phyloP scores from a whole-genome alignment of 2,888 invertebrate genomes.

The Brachypterus glaber region DNA sequence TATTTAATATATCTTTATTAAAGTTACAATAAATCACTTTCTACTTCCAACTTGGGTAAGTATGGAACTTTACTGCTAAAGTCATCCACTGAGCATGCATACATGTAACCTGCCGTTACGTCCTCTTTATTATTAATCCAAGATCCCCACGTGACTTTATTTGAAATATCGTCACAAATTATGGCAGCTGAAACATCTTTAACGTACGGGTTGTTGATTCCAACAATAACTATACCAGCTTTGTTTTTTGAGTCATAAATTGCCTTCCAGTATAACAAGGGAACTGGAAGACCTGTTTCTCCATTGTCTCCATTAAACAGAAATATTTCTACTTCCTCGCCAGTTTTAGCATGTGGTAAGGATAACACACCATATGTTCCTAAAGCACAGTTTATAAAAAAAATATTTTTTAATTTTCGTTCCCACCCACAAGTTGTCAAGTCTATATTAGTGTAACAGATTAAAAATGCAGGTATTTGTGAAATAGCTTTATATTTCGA shows the following conservation, averaged over 20 bases:
- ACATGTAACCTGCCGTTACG: slow-evolving; percentile 48
- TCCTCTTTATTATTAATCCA: slow-evolving; percentile 43
- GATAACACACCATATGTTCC: slow-evolving; percentile 50
- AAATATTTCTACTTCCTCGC: slow-evolving; percentile 25
- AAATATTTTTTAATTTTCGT: too few species aligned
- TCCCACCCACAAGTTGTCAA: too few species aligned
- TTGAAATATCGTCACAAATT: slow-evolving; percentile 43
- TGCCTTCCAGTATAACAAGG: slow-evolving; percentile 51
- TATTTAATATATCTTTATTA: slow-evolving; percentile 6
- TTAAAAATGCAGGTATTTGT: too few species aligned
- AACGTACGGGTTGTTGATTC: slow-evolving; percentile 52
- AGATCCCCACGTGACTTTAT: slow-evolving; percentile 49
- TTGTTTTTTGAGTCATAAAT: slow-evolving; percentile 44
- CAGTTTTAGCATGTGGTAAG: slow-evolving; percentile 40
- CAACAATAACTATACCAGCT: slow-evolving; percentile 50
- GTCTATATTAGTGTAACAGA: too few species aligned
- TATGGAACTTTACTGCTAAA: slow-evolving; percentile 45
- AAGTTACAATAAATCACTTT: slow-evolving; percentile 35
- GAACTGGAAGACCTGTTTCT: slow-evolving; percentile 41
- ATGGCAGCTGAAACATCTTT: slow-evolving; percentile 21
- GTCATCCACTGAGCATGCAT: slow-evolving; percentile 52
- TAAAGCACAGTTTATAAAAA: not conserved
- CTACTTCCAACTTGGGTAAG: slow-evolving; percentile 45
- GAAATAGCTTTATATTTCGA: too few species aligned
- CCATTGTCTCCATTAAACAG: slow-evolving; percentile 24